These are phyloP conservation scores for Perccottus glenii DNA, from an alignment of 2,113 vertebrate genomes.

Conservation along the genomic window DNA sequence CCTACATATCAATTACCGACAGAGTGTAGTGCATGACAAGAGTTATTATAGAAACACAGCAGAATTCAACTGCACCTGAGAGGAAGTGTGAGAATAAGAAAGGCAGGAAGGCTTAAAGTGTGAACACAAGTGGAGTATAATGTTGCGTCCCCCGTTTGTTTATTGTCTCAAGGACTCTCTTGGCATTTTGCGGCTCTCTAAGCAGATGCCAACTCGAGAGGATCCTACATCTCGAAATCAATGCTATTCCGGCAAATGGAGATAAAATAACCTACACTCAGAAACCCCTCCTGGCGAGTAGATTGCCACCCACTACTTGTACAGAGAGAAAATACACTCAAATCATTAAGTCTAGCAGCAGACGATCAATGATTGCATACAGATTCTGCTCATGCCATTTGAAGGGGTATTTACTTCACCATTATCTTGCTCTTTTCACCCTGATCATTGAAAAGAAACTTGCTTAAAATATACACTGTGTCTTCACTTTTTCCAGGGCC, in stretches of 20 bases:
- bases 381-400: slow-evolving; percentile 30
- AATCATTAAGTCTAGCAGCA: slow-evolving; percentile 54
- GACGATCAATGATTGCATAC: slow-evolving; percentile 48
- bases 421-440: slow-evolving; percentile 20
- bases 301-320: slow-evolving; percentile 43
- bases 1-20: slow-evolving; percentile 82
- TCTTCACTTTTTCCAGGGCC: slow-evolving; percentile 8
- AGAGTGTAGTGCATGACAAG: slow-evolving; percentile 60
- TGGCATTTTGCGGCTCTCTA: slow-evolving; percentile 37
- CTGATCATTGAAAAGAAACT: slow-evolving; percentile 12
- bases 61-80: slow-evolving; percentile 72
- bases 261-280: slow-evolving; percentile 56
- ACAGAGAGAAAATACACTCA: slow-evolving; percentile 39
- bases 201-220: slow-evolving; percentile 53
- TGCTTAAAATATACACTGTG: neutral
- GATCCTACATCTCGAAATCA: slow-evolving; percentile 57
- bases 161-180: slow-evolving; percentile 41
- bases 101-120: slow-evolving; percentile 28
- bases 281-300: slow-evolving; percentile 47
- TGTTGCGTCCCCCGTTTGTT: slow-evolving; percentile 28
- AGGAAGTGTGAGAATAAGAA: slow-evolving; percentile 51
- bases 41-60: slow-evolving; percentile 71
- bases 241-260: slow-evolving; percentile 62
- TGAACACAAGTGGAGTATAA: slow-evolving; percentile 44
- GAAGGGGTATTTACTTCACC: slow-evolving; percentile 29